A percentile compares a stretch with the other conserved stretches of the same genome.
These are phyloP conservation scores for Eurystomus glaucurus DNA, from an alignment of 2,797 vertebrate species.

Conservation along the genomic window DNA sequence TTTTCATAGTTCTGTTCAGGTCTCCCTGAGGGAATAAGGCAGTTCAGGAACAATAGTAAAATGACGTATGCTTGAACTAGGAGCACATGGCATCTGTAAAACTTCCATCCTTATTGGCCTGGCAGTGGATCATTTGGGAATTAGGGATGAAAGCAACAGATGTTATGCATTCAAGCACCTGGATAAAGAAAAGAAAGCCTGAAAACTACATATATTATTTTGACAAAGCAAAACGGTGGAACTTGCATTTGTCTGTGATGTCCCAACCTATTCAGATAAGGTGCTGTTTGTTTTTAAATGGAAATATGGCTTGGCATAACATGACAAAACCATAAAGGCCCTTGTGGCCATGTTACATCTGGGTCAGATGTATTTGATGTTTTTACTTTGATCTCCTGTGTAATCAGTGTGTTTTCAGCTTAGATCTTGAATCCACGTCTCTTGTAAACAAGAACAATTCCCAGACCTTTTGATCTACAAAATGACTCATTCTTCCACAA, in stretches of 20 bases:
- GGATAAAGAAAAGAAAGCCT: constrained; percentile 52
- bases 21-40: background rate
- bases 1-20: background rate
- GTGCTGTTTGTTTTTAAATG: constrained; percentile 69
- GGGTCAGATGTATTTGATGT: constrained; percentile 82
- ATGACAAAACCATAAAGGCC: constrained; percentile 54
- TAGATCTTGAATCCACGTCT: constrained; percentile 81
- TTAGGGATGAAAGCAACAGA: constrained; percentile 67
- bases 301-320: constrained; percentile 68
- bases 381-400: constrained; percentile 85
- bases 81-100: constrained; percentile 33
- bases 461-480: constrained; percentile 85
- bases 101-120: constrained; percentile 28
- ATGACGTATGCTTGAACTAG: constrained; percentile 1
- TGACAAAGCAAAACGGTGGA: constrained; percentile 10
- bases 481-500: constrained; percentile 69
- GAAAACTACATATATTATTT: constrained; percentile 17
- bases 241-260: constrained; percentile 44
- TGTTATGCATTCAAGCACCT: constrained; percentile 63
- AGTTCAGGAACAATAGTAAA: background rate
- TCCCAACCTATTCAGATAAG: constrained; percentile 53
- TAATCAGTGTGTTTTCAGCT: constrained; percentile 78
- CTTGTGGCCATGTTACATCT: constrained; percentile 71
- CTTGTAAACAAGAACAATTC: constrained; percentile 80
- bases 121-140: constrained; percentile 57